Evolutionary conservation across 2,797 vertebrate species (phyloP), one percentile per base, ranked within the genome.

Genomic region (Somateria mollissima): DNA sequence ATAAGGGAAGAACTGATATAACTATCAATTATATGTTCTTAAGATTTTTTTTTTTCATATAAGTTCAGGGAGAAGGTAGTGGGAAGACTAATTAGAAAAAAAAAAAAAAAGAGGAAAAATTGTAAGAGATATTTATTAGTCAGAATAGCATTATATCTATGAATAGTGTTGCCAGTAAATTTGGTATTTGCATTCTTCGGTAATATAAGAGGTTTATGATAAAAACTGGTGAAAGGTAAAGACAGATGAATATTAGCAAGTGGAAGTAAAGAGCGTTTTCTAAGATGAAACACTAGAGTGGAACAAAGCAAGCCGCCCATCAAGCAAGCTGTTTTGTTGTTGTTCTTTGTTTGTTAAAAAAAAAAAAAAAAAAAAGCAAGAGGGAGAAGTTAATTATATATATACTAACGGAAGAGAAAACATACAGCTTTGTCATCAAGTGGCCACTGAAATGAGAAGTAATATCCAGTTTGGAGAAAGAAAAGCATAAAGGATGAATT

Each of bases 1-100:
- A 90, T 95, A 93, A 71, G 37, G 58, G 47, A 89, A 90, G 76
- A 79, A 70, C 7, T 49, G 19, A 81, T 72, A 64, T 37, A 95
- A 53, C 41, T 71, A 87, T 95, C 87, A 94, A 86, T 94, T 95
- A 91, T 69, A 53, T 84, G 71, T 91, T 90, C 51, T 94, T 95
- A 77, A 60, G 54, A 41, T 76, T 5, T 20, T 74, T 85, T 86
- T 85, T 86, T 71, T 65, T 8, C n/a, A 65, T 67, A 78, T 67
- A 15, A 82, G 45, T 13, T 51, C 87, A 69, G 58, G 60, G 88
- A 91, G 51, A 90, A 82, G 76, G n/a, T 86, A 96, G 91, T 86
- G 95, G 92, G 87, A 89, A 95, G 67, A 84, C 96, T 96, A 97
- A 96, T 95, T 95, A 92, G 70, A n/a, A n/a, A n/a, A n/a, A 24